These are phyloP conservation scores for Rotaria macrura DNA, from an alignment of 2,888 invertebrate species.

Conservation along the genomic window DNA sequence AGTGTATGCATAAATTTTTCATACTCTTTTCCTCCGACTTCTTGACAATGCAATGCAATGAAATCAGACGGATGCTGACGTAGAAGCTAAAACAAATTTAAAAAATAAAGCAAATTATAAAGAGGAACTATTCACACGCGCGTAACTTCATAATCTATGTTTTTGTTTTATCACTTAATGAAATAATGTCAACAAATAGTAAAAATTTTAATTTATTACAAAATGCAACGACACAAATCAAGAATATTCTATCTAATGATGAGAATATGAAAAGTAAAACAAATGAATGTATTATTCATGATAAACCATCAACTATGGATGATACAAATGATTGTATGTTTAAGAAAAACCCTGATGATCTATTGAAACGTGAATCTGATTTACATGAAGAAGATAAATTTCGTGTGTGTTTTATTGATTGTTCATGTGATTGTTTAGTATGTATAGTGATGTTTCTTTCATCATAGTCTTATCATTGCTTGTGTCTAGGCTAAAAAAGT, in stretches of 20 bases:
- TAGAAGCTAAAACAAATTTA: constrained; percentile 9
- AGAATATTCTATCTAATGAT: background rate
- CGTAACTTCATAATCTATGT: background rate
- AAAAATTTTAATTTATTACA: too few relatives aligned
- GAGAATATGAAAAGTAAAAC: background rate
- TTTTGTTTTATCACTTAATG: background rate
- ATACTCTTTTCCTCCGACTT: constrained; percentile 89
- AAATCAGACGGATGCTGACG: constrained; percentile 58
- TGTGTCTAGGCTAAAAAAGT: background rate
- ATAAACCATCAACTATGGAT: background rate
- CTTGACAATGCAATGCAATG: constrained; percentile 83
- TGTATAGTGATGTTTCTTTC: too few relatives aligned
- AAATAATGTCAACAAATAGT: too few relatives aligned
- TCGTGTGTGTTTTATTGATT: constrained; percentile 5
- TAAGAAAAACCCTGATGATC: too few relatives aligned
- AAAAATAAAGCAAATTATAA: background rate
- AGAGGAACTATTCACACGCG: background rate
- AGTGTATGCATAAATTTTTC: constrained; percentile 85
- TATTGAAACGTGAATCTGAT: too few relatives aligned
- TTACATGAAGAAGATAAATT: background rate
- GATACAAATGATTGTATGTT: too few relatives aligned
- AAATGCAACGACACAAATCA: background rate
- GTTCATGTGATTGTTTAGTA: background rate
- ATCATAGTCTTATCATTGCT: background rate
- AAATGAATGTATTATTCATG: background rate